Evolutionary conservation across 2,888 invertebrate genomes (phyloP).

Genomic region (Copidosoma aretas): DNA sequence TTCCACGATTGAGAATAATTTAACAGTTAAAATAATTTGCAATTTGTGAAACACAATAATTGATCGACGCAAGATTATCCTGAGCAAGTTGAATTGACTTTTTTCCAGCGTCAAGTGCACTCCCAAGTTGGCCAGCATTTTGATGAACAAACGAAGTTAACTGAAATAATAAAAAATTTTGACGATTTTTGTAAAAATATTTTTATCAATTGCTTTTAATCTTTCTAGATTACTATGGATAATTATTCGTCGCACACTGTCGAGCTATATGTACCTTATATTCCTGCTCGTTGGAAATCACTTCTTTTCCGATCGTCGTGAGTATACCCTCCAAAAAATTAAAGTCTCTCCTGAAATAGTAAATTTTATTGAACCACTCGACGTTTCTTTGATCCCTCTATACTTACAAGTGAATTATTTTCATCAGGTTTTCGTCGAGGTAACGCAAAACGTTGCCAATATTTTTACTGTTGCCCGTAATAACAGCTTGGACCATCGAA

Average conservation of each 20-base stretch:
- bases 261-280: no score
- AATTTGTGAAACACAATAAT: conserved; percentile 20
- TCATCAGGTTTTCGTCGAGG: conserved; percentile 46
- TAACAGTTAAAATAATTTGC: conserved; percentile 3
- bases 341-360: conserved; percentile 43
- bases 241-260: no score
- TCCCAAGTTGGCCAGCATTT: conserved; percentile 40
- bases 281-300: conserved; percentile 45
- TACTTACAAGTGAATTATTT: conserved; percentile 46
- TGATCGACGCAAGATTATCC: conserved; percentile 47
- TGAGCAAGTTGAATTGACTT: conserved; percentile 41
- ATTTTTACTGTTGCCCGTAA: conserved; percentile 45
- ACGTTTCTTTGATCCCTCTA: neutral
- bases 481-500: conserved; percentile 45
- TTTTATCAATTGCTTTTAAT: conserved; percentile 3
- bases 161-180: conserved; percentile 37
- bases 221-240: neutral
- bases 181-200: neutral
- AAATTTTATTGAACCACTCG: neutral
- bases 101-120: conserved; percentile 36
- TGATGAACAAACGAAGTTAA: conserved; percentile 42
- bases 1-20: no score
- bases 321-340: conserved; percentile 47
- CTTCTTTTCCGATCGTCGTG: conserved; percentile 44
- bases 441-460: conserved; percentile 47